A percentile compares a stretch with the other conserved stretches of the same genome.
Conservation (phyloP, 2,888 invertebrate species). For the Hypomecis atomaria region DNA sequence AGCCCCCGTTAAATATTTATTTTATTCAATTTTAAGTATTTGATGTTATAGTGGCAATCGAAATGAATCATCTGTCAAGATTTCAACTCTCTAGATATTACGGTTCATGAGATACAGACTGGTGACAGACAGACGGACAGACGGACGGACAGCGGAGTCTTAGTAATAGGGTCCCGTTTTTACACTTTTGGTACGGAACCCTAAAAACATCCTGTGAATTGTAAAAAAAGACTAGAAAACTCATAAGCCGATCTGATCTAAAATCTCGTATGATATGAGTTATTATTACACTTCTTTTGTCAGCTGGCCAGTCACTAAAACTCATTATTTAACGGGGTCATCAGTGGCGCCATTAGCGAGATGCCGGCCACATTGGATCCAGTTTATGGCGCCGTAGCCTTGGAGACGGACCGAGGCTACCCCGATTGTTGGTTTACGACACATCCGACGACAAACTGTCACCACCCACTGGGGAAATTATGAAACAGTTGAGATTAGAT, state of each 20-base stretch:
- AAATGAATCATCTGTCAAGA: no score
- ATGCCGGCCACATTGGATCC: slow-evolving; percentile 27
- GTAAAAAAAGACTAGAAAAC: no score
- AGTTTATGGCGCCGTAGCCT: slow-evolving; percentile 44
- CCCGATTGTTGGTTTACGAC: slow-evolving; percentile 57
- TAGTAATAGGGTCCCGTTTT: no score
- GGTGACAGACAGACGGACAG: no score
- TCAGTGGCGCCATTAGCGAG: slow-evolving; percentile 16
- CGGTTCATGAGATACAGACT: no score
- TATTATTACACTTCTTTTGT: slow-evolving; percentile 3
- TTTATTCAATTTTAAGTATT: no score
- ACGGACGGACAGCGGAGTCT: no score
- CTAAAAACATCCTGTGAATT: no score
- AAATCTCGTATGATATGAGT: background rate
- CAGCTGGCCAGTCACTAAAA: slow-evolving; percentile 3
- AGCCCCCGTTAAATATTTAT: no score
- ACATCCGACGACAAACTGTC: slow-evolving; percentile 40
- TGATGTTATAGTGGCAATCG: no score
- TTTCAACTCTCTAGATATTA: no score
- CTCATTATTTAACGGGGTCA: slow-evolving; percentile 19
- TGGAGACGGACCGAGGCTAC: slow-evolving; percentile 45
- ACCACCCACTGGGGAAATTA: slow-evolving; percentile 19
- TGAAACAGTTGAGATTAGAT: slow-evolving; percentile 10
- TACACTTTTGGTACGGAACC: no score
- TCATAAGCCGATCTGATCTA: background rate